Base-by-base conservation (phyloP, 2,797 vertebrate genomes). In the Protonibea diacanthus region DNA sequence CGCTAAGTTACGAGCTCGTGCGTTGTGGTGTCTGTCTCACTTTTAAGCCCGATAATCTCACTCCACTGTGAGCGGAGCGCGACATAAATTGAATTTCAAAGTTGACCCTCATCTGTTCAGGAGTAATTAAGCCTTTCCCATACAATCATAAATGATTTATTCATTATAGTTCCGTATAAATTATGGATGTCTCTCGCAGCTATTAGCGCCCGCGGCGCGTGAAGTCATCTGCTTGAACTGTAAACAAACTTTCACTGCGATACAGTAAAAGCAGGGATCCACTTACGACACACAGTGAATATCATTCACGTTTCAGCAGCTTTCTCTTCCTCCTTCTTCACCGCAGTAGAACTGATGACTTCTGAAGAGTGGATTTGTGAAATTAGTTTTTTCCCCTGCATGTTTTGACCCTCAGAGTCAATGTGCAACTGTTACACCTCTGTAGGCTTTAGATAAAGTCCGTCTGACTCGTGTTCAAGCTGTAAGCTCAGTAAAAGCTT, bases 61-160 rank as follows among this genome's bases (percentile, higher is more conserved):
- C 20, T 42, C 17, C 48, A 33, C 20, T 8, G 9, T 58, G 51
- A 80, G 52, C 57, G 42, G 51, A 80, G 52, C 53, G 42, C 48
- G 78, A 64, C 60, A 67, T 62, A 15, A 78, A 86, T 63, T 72
- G 53, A 89, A 81, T 84, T 79, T 83, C 75, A 81, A 77, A 79
- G 66, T 65, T 88, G 86, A 88, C 76, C 81, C 80, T 83, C 64
- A 67, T 86, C 33, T 80, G 61, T 84, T 82, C n/a, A 44, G 12
- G 48, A 80, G 49, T 81, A 81, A 84, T 87, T 82, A 86, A 69
- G 48, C 69, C n/a, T 78, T 33, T 70, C 55, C 55, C 70, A 81
- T 69, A 62, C 80, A 88, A 62, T 67, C 73, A 62, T 56, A 21
- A 77, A 88, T 85, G n/a, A 86, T 81, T 88, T 61, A 88, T 88